Evolutionary conservation across 1,140 invertebrate species (phyloP), one percentile per base, ranked within the genome.

Genomic region (Lucilia sericata): DNA sequence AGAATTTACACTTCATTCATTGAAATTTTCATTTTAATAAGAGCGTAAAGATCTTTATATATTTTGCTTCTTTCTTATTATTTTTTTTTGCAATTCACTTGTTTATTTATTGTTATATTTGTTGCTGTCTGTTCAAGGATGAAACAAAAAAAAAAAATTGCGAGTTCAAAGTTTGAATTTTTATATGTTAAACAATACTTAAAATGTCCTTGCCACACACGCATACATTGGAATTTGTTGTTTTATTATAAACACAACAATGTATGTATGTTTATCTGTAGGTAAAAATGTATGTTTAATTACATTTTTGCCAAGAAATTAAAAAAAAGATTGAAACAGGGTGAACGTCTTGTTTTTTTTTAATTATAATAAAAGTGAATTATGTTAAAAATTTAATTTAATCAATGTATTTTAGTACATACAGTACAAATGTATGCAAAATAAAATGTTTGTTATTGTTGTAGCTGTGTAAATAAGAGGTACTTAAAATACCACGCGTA

Each of bases 101-200:
- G 65, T 21, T 21, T 7, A 70, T 19, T 70, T 70, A 70, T 70
- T 70, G 65, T 70, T 70, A 70, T 70, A 70, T 70, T 70, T 70
- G 65, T 70, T 70, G 17, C 21, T 70, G 65, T 70, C 65, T 70
- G 65, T 70, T 21, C n/a, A 70, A 70, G 19, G 65, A 70, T 19
- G 42, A 42, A 42, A 10, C 10, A 42, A 42, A 42, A 42, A 42
- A 7, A 70, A 70, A 70, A 5, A 70, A 21, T 8, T 21, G 19
- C 7, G 60, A 70, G 65, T 70, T 70, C 65, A 70, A 70, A 70
- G n/a, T 70, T 70, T 19, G 21, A 70, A 70, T 70, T 70, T 70
- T 5, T 55, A 12, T 55, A 55, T 55, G 51, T 55, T 13, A 55
- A 55, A 55, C 17, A 55, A 55, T 55, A 55, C 17, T 13, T 55